Evolutionary conservation across 2,113 vertebrate genomes (phyloP), one percentile per base, ranked within the genome.

Genomic region (Peromyscus californicus): DNA sequence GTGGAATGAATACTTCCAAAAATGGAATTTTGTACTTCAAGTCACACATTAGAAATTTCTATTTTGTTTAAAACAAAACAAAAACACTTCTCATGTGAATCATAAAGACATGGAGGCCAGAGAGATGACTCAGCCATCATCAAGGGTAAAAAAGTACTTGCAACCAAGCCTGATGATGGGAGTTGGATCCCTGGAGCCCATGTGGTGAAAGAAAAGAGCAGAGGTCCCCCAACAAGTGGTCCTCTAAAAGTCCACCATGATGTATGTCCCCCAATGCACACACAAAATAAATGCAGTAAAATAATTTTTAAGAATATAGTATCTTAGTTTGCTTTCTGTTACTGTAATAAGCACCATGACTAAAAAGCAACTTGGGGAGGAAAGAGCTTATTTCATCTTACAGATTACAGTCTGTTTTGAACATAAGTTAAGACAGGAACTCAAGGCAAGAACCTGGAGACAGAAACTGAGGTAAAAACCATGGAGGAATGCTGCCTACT

Each of bases 21-120:
- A 88, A 69, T 96, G 42, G 33, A 96, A 92, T 92, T 90, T 96
- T 92, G 9, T 76, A 88, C 90, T 95, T 93, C 26, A 91, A 42
- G 57, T 84, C 70, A 76, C 75, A 92, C 42, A 93, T 89, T 93
- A 89, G 39, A 93, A 97, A 95, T 95, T 33, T 90, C 78, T 84
- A 8, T 89, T 94, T 94, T 89, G 51, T 86, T 92, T 36, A 48
- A 96, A 95, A 93, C 67, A 96, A 4, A 83, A 54, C 16, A 39
- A 61, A 36, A 15, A 3, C 21, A 48, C 26, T 79, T 94, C 48
- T 96, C 88, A 79, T n/a, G 72, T 85, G 45, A 88, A 22, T 95
- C 39, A 29, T 93, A 67, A 93, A 94, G 61, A 86, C 15, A 45
- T 24, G 69, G 16, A 33, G 19, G 29, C 31, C 63, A 45, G 42